Evolutionary conservation across 2,888 invertebrate genomes (phyloP).

Genomic region (Melinaea marsaeus): DNA sequence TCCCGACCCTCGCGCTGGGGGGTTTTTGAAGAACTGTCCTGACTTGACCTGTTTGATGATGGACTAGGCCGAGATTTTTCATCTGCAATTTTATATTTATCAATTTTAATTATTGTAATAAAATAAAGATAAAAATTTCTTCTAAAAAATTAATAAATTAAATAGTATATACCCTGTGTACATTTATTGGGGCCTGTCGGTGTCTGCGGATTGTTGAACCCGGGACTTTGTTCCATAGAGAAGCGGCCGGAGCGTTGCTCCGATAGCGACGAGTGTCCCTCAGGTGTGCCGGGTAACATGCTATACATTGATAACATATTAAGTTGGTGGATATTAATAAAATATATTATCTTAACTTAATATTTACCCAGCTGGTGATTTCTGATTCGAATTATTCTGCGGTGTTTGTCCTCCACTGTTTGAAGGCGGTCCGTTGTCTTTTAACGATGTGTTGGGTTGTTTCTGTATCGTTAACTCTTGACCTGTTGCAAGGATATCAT

Average conservation of each 20-base stretch:
- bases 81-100: slow-evolving; percentile 42
- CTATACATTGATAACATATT: slow-evolving; percentile 38
- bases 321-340: not conserved
- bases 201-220: slow-evolving; percentile 74
- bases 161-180: slow-evolving; percentile 47
- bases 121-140: not conserved
- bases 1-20: slow-evolving; percentile 51
- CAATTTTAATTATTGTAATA: not conserved
- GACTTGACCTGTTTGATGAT: slow-evolving; percentile 68
- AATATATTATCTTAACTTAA: slow-evolving; percentile 2
- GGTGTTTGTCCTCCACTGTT: slow-evolving; percentile 71
- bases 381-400: slow-evolving; percentile 76
- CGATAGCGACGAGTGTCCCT: slow-evolving; percentile 64
- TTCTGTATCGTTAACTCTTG: slow-evolving; percentile 98
- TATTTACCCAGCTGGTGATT: slow-evolving; percentile 85
- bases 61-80: slow-evolving; percentile 76
- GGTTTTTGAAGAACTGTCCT: slow-evolving; percentile 68
- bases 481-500: slow-evolving; percentile 55
- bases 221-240: slow-evolving; percentile 73
- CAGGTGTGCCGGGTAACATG: slow-evolving; percentile 76
- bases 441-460: slow-evolving; percentile 93
- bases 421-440: slow-evolving; percentile 81
- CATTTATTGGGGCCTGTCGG: slow-evolving; percentile 59
- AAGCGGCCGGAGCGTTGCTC: slow-evolving; percentile 69
- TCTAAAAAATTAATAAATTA: not conserved